A percentile compares a stretch with the other conserved stretches of the same genome.
Evolutionary conservation across 2,113 vertebrate species (phyloP).

Genomic region (Dasyprocta punctata): DNA sequence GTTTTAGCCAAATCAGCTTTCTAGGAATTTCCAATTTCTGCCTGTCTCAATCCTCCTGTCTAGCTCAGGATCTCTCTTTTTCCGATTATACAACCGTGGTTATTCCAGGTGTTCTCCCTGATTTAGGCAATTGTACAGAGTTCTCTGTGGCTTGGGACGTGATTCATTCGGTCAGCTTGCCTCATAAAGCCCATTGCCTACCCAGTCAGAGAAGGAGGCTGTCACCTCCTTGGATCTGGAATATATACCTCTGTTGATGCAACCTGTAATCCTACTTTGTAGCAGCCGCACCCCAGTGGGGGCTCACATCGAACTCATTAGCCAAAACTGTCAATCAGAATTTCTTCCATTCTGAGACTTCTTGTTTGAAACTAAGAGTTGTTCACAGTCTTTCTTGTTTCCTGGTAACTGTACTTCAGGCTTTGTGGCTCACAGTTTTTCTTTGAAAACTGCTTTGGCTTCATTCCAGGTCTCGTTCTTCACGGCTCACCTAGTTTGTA

Average conservation of each 20-base stretch:
- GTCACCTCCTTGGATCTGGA: background rate
- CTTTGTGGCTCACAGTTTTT: background rate
- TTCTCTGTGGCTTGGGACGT: background rate
- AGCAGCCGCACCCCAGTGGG: background rate
- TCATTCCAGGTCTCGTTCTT: background rate
- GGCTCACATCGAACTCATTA: background rate
- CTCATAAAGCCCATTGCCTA: background rate
- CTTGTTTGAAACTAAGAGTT: background rate
- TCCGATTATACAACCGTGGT: background rate
- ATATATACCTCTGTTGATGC: background rate
- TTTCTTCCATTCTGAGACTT: constrained; percentile 16
- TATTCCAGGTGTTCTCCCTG: background rate
- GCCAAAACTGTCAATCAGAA: background rate
- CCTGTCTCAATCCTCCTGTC: background rate
- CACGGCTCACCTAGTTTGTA: background rate
- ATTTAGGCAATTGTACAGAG: background rate
- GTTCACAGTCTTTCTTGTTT: constrained; percentile 1
- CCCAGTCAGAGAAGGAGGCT: background rate
- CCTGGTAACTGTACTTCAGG: background rate
- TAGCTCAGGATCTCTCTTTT: background rate
- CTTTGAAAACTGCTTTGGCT: background rate
- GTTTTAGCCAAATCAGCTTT: background rate
- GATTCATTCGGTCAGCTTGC: background rate
- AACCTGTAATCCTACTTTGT: background rate
- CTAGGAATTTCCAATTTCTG: background rate